Conservation (phyloP, 2,113 vertebrate genomes). For the Gnathonemus longibarbis region DNA sequence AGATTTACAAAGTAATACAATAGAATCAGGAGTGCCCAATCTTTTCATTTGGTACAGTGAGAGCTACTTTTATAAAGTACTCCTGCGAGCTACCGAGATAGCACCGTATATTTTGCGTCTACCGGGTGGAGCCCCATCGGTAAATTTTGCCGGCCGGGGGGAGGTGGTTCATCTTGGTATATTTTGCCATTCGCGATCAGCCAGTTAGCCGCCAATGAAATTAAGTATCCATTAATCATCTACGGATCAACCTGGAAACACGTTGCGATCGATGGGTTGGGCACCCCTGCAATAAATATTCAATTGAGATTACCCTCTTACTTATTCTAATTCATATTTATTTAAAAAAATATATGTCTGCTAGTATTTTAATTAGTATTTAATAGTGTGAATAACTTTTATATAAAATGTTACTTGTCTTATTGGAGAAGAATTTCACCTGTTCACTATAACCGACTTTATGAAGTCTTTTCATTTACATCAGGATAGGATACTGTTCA, state of each 20-base stretch:
- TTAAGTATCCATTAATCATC: neutral
- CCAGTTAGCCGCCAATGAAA: neutral
- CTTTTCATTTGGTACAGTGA: neutral
- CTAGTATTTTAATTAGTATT: neutral
- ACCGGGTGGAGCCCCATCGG: neutral
- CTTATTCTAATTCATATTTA: neutral
- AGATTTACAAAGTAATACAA: neutral
- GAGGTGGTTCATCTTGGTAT: neutral
- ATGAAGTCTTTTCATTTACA: neutral
- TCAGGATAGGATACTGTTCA: neutral
- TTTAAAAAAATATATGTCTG: neutral
- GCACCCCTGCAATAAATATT: neutral
- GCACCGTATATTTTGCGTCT: neutral
- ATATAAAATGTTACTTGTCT: neutral
- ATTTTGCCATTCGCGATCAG: neutral
- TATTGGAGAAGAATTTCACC: neutral
- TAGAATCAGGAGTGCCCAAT: neutral
- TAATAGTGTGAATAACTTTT: neutral
- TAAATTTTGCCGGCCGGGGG: neutral
- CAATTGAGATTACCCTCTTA: neutral
- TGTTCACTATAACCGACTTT: neutral
- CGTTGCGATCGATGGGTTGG: neutral
- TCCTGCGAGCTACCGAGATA: neutral
- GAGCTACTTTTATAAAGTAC: neutral
- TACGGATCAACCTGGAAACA: neutral